phyloP scores from a whole-genome alignment of 2,888 invertebrate genomes.

The Tenthredo amoena region DNA sequence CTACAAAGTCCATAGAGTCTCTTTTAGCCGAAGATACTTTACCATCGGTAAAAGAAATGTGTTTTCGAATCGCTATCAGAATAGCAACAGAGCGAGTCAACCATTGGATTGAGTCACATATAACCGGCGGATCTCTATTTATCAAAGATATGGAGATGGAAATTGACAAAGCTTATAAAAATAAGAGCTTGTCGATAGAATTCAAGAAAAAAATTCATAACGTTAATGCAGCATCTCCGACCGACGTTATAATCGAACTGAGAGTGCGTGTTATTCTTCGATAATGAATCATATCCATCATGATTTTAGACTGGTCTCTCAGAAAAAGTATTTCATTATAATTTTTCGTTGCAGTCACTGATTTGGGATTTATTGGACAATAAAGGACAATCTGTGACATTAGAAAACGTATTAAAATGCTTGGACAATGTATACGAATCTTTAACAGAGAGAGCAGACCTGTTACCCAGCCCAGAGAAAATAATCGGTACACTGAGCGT shows the following conservation, averaged over 20 bases:
- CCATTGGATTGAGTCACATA: constrained; percentile 81
- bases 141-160: constrained; percentile 70
- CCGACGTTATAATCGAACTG: constrained; percentile 65
- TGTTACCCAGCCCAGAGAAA: constrained; percentile 64
- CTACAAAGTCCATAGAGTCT: constrained; percentile 74
- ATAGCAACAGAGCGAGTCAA: constrained; percentile 79
- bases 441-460: constrained; percentile 68
- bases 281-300: constrained; percentile 54
- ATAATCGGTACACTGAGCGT: constrained; percentile 68
- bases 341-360: constrained; percentile 43
- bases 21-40: constrained; percentile 80
- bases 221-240: constrained; percentile 65
- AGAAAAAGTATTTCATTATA: background rate
- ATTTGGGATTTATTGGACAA: constrained; percentile 72
- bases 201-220: constrained; percentile 64
- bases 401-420: constrained; percentile 59
- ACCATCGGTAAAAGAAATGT: constrained; percentile 79
- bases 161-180: constrained; percentile 64
- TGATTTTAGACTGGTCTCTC: background rate
- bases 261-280: constrained; percentile 64
- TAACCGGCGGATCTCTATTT: constrained; percentile 67
- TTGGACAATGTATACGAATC: constrained; percentile 65
- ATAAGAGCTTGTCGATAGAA: constrained; percentile 54
- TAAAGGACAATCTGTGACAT: constrained; percentile 62
- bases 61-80: constrained; percentile 79